phyloP scores from a whole-genome alignment of 64 coral and sea anemone species.

The Stichodactyla mertensii region DNA sequence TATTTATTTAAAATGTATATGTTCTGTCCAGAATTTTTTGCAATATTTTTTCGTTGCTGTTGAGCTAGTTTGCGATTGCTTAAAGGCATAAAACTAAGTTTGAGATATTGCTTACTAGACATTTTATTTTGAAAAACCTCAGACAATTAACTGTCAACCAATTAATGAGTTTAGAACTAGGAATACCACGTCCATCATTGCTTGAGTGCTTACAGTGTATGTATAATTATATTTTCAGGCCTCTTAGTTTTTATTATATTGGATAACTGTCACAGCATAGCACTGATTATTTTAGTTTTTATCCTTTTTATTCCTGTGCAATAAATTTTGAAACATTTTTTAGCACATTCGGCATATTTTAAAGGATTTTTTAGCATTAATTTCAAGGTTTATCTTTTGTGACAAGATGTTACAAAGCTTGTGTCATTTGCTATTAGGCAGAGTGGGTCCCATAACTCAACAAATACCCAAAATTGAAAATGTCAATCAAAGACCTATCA shows the following conservation, averaged over 20 bases:
- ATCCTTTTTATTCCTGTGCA: neutral
- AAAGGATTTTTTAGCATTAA: neutral
- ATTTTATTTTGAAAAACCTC: neutral
- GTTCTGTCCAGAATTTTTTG: neutral
- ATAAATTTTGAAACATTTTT: neutral
- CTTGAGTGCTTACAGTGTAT: neutral
- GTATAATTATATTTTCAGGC: neutral
- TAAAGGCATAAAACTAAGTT: neutral
- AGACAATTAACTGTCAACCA: neutral
- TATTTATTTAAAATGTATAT: too few species aligned
- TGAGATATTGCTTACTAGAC: neutral
- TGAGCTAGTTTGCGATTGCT: neutral
- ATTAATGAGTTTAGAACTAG: neutral
- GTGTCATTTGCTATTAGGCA: slow-evolving; percentile 9
- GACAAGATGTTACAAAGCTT: slow-evolving; percentile 4
- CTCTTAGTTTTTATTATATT: neutral
- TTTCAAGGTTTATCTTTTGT: neutral
- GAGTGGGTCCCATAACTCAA: neutral
- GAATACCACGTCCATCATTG: neutral
- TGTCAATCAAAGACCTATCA: slow-evolving; percentile 11
- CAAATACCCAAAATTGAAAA: slow-evolving; percentile 17
- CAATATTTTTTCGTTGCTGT: neutral
- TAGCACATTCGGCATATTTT: neutral
- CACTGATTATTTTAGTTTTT: neutral
- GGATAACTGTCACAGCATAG: neutral